These are phyloP conservation scores for Sylvietta virens DNA, from an alignment of 2,113 vertebrate genomes.

Conservation along the genomic window DNA sequence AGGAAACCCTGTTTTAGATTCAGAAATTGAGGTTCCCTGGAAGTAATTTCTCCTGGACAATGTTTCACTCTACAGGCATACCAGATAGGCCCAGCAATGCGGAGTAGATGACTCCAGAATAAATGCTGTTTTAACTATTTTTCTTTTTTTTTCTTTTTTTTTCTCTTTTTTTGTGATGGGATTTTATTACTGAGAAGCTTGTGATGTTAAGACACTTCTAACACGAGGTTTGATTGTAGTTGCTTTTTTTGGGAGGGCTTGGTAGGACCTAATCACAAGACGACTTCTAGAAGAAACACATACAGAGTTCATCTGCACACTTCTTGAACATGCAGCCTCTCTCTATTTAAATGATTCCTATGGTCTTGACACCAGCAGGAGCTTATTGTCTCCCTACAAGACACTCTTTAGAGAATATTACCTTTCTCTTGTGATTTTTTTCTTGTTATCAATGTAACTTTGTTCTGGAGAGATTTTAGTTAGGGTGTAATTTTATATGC, in stretches of 20 bases:
- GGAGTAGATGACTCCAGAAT: background rate
- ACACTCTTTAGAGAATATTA: background rate
- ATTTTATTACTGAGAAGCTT: background rate
- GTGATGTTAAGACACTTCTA: background rate
- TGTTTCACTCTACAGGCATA: background rate
- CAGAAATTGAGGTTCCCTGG: constrained; percentile 33
- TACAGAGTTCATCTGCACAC: background rate
- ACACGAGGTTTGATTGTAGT: rapidly evolving
- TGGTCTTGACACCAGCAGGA: background rate
- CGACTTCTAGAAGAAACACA: background rate
- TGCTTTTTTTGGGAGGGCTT: background rate
- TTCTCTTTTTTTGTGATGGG: background rate
- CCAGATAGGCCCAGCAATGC: background rate
- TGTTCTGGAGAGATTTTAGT: background rate
- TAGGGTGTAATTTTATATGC: background rate
- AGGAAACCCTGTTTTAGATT: constrained; percentile 28
- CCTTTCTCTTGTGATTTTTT: background rate
- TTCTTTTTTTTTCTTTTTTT: rapidly evolving
- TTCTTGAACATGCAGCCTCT: background rate
- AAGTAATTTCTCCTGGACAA: background rate
- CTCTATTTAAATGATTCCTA: background rate
- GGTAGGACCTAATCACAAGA: background rate
- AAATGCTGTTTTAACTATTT: background rate
- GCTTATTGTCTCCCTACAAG: background rate
- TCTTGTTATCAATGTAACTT: background rate